Evolutionary conservation across 2,113 vertebrate genomes (phyloP), one percentile per base, ranked within the genome.

Genomic region (Gymnobelideus leadbeateri): DNA sequence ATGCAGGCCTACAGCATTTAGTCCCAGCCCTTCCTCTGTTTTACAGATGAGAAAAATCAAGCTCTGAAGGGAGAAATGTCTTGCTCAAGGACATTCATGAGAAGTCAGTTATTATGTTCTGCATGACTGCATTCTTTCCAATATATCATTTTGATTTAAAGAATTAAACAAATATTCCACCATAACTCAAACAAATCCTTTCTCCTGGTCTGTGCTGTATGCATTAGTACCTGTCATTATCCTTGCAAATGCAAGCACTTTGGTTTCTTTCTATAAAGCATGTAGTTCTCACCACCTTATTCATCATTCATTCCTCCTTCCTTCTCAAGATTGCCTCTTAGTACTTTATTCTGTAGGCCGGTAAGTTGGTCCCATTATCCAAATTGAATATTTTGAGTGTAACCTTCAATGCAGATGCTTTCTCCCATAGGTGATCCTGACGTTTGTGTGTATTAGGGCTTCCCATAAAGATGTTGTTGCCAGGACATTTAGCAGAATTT

Each of bases 241-340:
- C 49, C 91, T 7, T 31, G 10, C 68, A 61, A 55, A 91, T 90
- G 90, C 24, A 93, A 96, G 94, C 57, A 57, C 61, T 91, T 68
- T 53, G n/a, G 47, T 95, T 95, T 95, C 93, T 97, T 97, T 96
- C 51, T 94, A 95, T 96, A 94, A 93, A 51, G n/a, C 14, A 51
- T 46, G 55, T 89, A 14, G 6, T 92, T 92, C 49, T 90, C 31
- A 95, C 49, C 49, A 91, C 14, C 43, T 37, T 96, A 51, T 91
- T 96, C 53, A 95, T 96, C 91, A 51, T 1, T 51, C 43, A 19
- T 96, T 96, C 94, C 55, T 91, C 51, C 46, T 91, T 84, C 12
- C 31, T 11, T 84, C 5, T 1, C 95, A 92, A 84, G 53, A 51
- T 31, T 92, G 47, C 92, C 24, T 52, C 50, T 77, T 93, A 61